Evolutionary conservation across 2,888 invertebrate genomes (phyloP).

Genomic region (Podotricha telesiphe): DNA sequence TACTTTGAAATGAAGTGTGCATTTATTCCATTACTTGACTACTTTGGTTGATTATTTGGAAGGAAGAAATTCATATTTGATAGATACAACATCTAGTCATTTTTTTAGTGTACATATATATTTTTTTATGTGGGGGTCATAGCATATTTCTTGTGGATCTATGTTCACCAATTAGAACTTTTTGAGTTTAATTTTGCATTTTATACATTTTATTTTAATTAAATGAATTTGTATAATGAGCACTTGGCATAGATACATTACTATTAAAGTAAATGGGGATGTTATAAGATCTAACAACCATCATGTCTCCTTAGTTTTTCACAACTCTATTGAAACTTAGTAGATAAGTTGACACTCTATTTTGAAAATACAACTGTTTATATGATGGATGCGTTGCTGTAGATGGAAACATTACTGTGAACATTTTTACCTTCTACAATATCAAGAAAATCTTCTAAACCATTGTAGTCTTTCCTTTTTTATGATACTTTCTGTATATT

Average conservation of each 20-base stretch:
- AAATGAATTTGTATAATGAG: not conserved
- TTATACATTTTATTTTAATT: not conserved
- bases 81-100: too few relatives aligned
- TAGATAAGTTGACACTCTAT: not conserved
- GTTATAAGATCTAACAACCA: not conserved
- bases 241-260: not conserved
- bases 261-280: not conserved
- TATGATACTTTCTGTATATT: constrained; percentile 13
- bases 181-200: not conserved
- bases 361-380: not conserved
- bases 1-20: not conserved
- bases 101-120: too few relatives aligned
- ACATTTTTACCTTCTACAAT: not conserved
- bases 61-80: too few relatives aligned
- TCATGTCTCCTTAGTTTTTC: not conserved
- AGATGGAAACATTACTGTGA: not conserved
- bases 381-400: not conserved
- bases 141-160: not conserved
- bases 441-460: constrained; percentile 19
- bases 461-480: not conserved
- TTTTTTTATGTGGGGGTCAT: too few relatives aligned
- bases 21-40: not conserved
- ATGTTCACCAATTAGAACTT: not conserved
- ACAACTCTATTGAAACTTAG: not conserved
- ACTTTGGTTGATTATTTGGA: too few relatives aligned